These are phyloP conservation scores for Cyrtorhinus lividipennis DNA, from an alignment of 1,140 invertebrate species.

Conservation along the genomic window DNA sequence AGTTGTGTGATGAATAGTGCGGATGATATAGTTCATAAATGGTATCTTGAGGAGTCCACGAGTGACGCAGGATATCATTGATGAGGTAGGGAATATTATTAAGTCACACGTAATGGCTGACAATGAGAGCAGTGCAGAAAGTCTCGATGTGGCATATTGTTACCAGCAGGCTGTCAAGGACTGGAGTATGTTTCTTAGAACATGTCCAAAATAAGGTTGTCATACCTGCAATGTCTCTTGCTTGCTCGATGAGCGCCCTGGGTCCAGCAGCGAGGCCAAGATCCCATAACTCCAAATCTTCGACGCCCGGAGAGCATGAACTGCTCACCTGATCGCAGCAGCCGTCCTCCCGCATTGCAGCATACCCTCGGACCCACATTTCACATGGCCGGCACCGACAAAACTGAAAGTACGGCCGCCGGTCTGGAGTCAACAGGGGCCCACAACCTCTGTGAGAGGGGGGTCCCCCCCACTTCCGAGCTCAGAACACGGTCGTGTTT, in stretches of 20 bases:
- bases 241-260: neutral
- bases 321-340: conserved; percentile 12
- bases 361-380: conserved; percentile 10
- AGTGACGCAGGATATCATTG: too few species aligned
- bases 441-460: too few species aligned
- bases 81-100: neutral
- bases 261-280: neutral
- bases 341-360: conserved; percentile 7
- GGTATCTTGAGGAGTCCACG: too few species aligned
- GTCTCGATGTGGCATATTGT: neutral
- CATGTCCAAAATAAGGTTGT: too few species aligned
- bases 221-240: conserved; percentile 4
- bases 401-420: conserved; percentile 6
- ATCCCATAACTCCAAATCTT: conserved; percentile 9
- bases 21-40: too few species aligned
- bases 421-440: neutral
- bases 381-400: conserved; percentile 3
- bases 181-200: neutral
- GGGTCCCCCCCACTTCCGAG: neutral
- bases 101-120: neutral
- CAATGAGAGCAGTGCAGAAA: neutral
- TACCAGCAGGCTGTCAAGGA: neutral
- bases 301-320: conserved; percentile 6
- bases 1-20: too few species aligned
- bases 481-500: neutral